These are phyloP conservation scores for Muscidifurax raptorellus DNA, from an alignment of 1,140 invertebrate genomes.

Conservation along the genomic window DNA sequence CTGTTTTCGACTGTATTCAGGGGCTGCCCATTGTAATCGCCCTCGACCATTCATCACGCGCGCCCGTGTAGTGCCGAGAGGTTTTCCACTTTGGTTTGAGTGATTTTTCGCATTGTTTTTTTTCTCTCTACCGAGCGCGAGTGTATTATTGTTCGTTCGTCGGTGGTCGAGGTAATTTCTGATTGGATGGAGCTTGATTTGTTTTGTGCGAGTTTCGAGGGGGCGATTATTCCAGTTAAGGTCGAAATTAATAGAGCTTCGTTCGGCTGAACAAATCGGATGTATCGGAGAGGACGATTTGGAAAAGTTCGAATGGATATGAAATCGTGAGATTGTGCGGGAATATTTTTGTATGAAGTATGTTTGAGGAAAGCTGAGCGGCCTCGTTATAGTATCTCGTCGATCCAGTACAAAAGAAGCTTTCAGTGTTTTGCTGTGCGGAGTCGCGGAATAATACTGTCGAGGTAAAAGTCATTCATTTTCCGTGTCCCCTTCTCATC, in stretches of 20 bases:
- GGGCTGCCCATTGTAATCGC: neutral
- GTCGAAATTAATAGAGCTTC: neutral
- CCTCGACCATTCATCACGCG: neutral
- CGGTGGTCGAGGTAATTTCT: neutral
- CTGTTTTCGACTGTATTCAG: neutral
- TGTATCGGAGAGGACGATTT: neutral
- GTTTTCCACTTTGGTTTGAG: neutral
- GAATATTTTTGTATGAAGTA: neutral
- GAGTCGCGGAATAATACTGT: too few species aligned
- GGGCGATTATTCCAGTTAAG: neutral
- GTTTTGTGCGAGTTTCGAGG: neutral
- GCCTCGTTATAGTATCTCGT: too few species aligned
- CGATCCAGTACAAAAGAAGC: too few species aligned
- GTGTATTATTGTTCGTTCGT: neutral
- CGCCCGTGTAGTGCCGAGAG: too few species aligned
- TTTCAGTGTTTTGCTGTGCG: too few species aligned
- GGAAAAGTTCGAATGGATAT: neutral
- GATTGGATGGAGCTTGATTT: neutral
- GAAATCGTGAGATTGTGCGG: neutral
- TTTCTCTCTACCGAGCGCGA: neutral
- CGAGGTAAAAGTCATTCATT: too few species aligned
- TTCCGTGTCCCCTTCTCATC: too few species aligned
- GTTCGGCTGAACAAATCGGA: neutral
- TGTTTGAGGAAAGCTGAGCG: neutral
- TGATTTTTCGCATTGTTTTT: neutral